These are phyloP conservation scores for Thaumatotibia leucotreta DNA, from an alignment of 1,140 invertebrate species.

Conservation along the genomic window DNA sequence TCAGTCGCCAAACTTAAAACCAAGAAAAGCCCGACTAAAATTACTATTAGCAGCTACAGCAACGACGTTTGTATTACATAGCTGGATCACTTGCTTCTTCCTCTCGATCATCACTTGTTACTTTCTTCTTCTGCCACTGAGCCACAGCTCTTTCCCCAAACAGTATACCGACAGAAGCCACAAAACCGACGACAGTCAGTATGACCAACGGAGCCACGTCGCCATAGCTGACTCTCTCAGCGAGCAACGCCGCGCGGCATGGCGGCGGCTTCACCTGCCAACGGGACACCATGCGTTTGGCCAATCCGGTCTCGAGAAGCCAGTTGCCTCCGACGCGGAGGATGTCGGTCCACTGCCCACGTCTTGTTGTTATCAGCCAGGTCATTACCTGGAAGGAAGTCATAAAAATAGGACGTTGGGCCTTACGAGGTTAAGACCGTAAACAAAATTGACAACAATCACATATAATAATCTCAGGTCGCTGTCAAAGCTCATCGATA, in stretches of 20 bases:
- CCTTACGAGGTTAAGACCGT: too few relatives aligned
- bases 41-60: too few relatives aligned
- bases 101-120: not conserved
- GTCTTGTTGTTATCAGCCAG: constrained; percentile 44
- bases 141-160: constrained; percentile 35
- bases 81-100: not conserved
- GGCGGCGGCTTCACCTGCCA: constrained; percentile 42
- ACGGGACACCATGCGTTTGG: constrained; percentile 34
- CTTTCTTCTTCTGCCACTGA: constrained; percentile 24
- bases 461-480: too few relatives aligned
- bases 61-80: too few relatives aligned
- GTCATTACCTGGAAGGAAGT: constrained; percentile 32
- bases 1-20: too few relatives aligned
- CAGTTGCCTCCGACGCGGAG: constrained; percentile 38
- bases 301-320: constrained; percentile 46
- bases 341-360: constrained; percentile 42
- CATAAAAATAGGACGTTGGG: too few relatives aligned
- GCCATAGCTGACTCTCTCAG: constrained; percentile 54
- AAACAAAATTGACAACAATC: too few relatives aligned
- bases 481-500: too few relatives aligned
- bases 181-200: constrained; percentile 26
- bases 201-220: constrained; percentile 42
- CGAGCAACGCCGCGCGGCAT: constrained; percentile 48
- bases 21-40: too few relatives aligned
- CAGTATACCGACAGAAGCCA: constrained; percentile 37